Evolutionary conservation across 2,797 vertebrate genomes (phyloP), one percentile per base, ranked within the genome.

Genomic region (Gastrophryne carolinensis): DNA sequence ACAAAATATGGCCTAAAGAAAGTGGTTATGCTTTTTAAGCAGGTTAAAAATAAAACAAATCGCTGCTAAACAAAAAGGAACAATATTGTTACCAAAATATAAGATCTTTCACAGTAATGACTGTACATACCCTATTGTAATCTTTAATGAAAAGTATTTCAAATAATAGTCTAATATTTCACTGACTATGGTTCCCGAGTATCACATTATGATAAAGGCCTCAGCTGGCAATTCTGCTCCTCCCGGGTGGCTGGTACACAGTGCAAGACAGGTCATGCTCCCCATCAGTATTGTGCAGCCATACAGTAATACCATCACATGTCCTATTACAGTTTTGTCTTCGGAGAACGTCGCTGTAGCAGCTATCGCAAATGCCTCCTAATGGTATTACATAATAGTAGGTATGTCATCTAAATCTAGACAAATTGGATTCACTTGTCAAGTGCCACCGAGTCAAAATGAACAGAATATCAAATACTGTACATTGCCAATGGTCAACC

Each of bases 351-450:
- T 13, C 52, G 79, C 79, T 81, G 69, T 80, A 83, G 82, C 82
- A 75, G 77, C 72, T 79, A 78, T 81, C 86, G 77, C 75, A 81
- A 79, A 81, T 84, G 82, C 70, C 81, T 86, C 54, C 29, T 86
- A 84, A 84, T 80, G 73, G 82, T 85, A 87, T 86, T 84, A 83
- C 78, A 85, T 85, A 88, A 84, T 81, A 82, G 82, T 81, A 87
- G 84, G 75, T 77, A 85, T 86, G 83, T 84, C 86, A 85, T 84
- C 83, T 87, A 82, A 82, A 85, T 81, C 73, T 81, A 81, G 83
- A 86, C 81, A 87, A 81, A 87, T 80, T 83, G 81, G 85, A 86
- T 89, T 86, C 81, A 72, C 82, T 81, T 83, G 77, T 82, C 85
- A 84, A 80, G 80, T 79, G 81, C 82, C 83, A 82, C 70, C 81